Evolutionary conservation across 2,797 vertebrate species (phyloP), one percentile per base, ranked within the genome.

Genomic region (Falco columbarius): DNA sequence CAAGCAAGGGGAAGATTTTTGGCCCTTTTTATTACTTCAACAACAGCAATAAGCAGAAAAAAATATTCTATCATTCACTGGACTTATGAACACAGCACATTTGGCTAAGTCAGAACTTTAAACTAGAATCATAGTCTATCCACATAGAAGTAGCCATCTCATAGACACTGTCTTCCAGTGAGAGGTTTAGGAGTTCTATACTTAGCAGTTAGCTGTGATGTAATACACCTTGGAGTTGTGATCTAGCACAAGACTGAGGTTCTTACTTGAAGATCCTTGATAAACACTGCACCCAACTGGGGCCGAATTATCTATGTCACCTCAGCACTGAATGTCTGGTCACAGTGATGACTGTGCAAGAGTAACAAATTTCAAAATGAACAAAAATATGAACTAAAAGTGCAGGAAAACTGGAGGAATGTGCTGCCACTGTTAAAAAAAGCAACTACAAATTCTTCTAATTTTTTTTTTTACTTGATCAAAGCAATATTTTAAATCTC

Each of bases 1-100:
- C 14, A 74, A 52, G n/a, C 30, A 36, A 81, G 32, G 4, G 15
- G 10, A 79, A 81, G 9, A 34, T 32, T 86, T 74, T 59, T 59
- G 44, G 7, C 27, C 14, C 2, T 3, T 66, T 68, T 4, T 55
- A 36, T 75, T 65, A 29, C 38, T 91, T 74, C 29, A 74, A 42
- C 19, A 70, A 47, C 14, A 42, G 6, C 10, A 75, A 46, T 24
- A 59, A 63, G 17, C 13, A 70, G 42, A 4, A 67, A 47, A 68
- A 23, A 10, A 13, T 36, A 3, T 1, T 1, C 20, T 30, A 0
- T 44, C 2, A 74, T 81, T 95, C 3, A 0, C 30, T 47, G 65
- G 23, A n/a, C 5, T 67, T 76, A 51, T 9, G 36, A 91, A 49
- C 16, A 38, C 9, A 67, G 26, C 2, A 12, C 5, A 22, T 44